phyloP scores from a whole-genome alignment of 2,113 vertebrate species.

The Pelodiscus sinensis region DNA sequence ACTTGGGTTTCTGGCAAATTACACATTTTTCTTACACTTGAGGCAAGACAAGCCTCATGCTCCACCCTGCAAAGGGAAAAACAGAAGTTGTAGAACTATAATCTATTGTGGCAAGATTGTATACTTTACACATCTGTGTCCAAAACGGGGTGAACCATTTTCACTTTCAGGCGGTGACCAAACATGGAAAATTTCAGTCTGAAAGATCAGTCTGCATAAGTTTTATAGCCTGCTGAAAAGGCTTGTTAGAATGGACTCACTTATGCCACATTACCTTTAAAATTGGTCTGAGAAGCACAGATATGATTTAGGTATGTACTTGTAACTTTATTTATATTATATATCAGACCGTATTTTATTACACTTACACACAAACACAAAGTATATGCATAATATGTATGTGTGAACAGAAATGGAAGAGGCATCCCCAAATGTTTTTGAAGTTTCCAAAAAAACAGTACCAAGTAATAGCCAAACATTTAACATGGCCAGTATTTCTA shows the following conservation, averaged over 20 bases:
- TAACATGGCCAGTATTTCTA: not conserved
- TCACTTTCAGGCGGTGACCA: not conserved
- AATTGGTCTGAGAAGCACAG: not conserved
- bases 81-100: not conserved
- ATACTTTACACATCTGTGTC: not conserved
- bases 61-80: not conserved
- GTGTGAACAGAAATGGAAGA: not conserved
- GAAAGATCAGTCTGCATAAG: not conserved
- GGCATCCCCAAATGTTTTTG: not conserved
- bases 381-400: not conserved
- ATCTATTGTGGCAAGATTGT: not conserved
- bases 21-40: not conserved
- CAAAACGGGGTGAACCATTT: not conserved
- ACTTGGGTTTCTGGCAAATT: not conserved
- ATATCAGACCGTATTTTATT: not conserved
- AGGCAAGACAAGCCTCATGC: fast-evolving
- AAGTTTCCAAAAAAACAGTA: not conserved
- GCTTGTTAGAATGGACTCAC: not conserved
- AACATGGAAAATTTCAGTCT: not conserved
- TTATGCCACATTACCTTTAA: not conserved
- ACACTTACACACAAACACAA: not conserved
- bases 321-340: not conserved
- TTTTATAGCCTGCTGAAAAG: not conserved
- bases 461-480: not conserved
- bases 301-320: not conserved